A percentile compares a stretch with the other conserved stretches of the same genome.
These are phyloP conservation scores for Acanthococcus lagerstroemiae DNA, from an alignment of 2,888 invertebrate species.

Conservation along the genomic window DNA sequence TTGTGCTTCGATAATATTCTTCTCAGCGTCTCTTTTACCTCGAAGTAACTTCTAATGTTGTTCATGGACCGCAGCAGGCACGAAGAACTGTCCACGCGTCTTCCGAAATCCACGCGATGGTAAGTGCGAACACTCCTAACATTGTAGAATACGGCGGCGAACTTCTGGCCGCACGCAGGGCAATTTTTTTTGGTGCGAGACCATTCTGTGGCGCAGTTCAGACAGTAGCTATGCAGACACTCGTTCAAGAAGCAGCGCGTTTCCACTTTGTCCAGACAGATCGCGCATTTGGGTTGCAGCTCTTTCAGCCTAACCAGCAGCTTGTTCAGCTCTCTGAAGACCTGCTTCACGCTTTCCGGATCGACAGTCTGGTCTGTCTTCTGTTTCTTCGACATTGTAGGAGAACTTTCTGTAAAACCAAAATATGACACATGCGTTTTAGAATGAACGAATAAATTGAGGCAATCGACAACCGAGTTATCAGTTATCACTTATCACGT, in stretches of 20 bases:
- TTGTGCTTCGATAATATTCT: not conserved
- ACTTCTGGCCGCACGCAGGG: conserved; percentile 1
- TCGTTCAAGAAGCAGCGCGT: conserved; percentile 1
- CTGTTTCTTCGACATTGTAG: not conserved
- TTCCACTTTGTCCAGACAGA: conserved; percentile 1
- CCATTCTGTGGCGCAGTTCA: not conserved
- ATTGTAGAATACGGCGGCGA: conserved; percentile 7
- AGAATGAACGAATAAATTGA: too few relatives aligned
- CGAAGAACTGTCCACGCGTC: not conserved
- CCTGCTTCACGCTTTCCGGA: not conserved
- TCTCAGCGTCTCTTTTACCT: not conserved
- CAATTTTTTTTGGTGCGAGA: not conserved
- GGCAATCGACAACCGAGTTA: too few relatives aligned
- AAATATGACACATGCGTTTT: too few relatives aligned
- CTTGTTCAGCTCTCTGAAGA: conserved; percentile 1
- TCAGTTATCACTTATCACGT: too few relatives aligned
- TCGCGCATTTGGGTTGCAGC: not conserved
- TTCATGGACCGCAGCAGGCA: not conserved
- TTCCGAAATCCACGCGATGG: not conserved
- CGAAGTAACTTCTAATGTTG: not conserved
- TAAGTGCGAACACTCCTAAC: conserved; percentile 3
- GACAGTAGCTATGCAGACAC: conserved; percentile 13
- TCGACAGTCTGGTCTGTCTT: not conserved
- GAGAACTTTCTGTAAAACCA: too few relatives aligned
- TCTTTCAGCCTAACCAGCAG: not conserved